Percentiles rank a stretch among this genome's conserved stretches.
These are phyloP conservation scores for Carassius auratus DNA, from an alignment of 2,113 vertebrate genomes.

Conservation along the genomic window DNA sequence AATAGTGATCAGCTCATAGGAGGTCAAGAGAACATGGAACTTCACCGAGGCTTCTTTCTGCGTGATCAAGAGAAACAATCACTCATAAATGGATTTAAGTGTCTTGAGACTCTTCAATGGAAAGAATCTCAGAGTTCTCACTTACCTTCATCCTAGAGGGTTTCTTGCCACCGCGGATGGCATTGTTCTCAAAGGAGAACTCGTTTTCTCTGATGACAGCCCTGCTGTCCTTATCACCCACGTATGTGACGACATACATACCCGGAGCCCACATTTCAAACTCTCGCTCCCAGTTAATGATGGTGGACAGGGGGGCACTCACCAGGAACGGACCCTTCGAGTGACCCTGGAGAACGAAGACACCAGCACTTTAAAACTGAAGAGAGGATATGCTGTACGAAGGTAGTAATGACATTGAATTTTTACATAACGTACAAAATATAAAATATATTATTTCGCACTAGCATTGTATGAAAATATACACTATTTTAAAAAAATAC, in stretches of 20 bases:
- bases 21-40: conserved; percentile 94
- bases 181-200: conserved; percentile 97
- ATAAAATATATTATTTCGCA: neutral
- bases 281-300: conserved; percentile 98
- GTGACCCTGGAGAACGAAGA: conserved; percentile 80
- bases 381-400: neutral
- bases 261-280: conserved; percentile 99
- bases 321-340: conserved; percentile 98
- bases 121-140: neutral
- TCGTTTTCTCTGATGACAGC: conserved; percentile 97
- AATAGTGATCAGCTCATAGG: conserved; percentile 96
- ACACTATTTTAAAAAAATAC: too few relatives aligned
- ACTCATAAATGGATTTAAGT: neutral
- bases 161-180: conserved; percentile 95
- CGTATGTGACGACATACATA: conserved; percentile 96
- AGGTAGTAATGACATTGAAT: neutral
- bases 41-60: conserved; percentile 97
- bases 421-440: neutral
- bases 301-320: conserved; percentile 95
- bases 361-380: neutral
- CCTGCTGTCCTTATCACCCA: conserved; percentile 95
- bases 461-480: too few relatives aligned
- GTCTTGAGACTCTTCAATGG: neutral
- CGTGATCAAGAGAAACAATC: conserved; percentile 26
- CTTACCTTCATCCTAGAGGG: conserved; percentile 94